phyloP scores from a whole-genome alignment of 2,888 invertebrate genomes.

The Anorthoa munda region DNA sequence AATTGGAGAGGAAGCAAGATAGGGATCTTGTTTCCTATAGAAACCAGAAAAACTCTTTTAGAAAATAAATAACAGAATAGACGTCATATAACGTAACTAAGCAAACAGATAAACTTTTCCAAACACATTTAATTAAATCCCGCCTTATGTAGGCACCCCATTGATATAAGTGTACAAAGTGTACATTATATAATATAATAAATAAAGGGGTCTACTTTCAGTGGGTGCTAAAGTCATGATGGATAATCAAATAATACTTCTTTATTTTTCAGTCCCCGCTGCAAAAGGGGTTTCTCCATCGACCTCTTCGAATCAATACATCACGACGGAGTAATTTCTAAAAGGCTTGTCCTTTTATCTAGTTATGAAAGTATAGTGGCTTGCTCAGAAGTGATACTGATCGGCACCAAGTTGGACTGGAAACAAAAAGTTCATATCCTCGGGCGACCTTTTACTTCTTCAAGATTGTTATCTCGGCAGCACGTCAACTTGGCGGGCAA shows the following conservation, averaged over 20 bases:
- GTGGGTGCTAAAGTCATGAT: background rate
- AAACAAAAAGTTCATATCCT: conserved; percentile 72
- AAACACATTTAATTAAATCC: background rate
- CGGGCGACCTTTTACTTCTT: conserved; percentile 77
- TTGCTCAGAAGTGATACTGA: conserved; percentile 75
- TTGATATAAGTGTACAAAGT: background rate
- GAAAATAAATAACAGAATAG: too few relatives aligned
- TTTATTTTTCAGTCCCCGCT: conserved; percentile 79
- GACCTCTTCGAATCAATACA: conserved; percentile 75
- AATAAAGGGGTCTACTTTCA: background rate
- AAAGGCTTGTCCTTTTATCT: conserved; percentile 78
- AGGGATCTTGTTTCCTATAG: too few relatives aligned
- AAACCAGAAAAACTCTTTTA: too few relatives aligned
- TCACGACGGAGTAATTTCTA: conserved; percentile 77
- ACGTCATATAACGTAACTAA: too few relatives aligned
- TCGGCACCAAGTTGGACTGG: conserved; percentile 72
- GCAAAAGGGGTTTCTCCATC: conserved; percentile 83
- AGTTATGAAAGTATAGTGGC: conserved; percentile 76
- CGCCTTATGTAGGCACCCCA: too few relatives aligned
- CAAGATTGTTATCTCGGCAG: conserved; percentile 78
- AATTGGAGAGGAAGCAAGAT: too few relatives aligned
- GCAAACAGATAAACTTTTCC: too few relatives aligned
- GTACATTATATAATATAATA: background rate
- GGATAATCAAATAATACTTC: background rate
- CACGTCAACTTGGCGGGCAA: conserved; percentile 69